Evolutionary conservation across 2,113 vertebrate genomes (phyloP).

Genomic region (Seriola rivoliana): DNA sequence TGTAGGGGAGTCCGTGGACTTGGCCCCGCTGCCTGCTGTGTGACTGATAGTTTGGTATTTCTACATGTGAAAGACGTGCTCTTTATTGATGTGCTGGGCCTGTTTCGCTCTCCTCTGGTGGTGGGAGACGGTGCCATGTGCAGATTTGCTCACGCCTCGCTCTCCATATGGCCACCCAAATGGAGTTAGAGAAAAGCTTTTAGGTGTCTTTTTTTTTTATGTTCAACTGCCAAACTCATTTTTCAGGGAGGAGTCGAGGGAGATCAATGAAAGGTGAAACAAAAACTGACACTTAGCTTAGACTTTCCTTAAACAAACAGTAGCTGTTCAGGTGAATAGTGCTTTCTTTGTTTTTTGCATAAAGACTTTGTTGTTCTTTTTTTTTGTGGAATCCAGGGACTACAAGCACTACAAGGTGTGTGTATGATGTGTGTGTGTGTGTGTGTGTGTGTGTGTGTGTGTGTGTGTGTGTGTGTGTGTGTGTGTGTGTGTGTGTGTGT

Average conservation of each 20-base stretch:
- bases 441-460: no score
- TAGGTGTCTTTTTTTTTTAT: not conserved
- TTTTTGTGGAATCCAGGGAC: not conserved
- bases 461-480: not conserved
- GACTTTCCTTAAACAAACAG: not conserved
- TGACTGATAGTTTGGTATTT: conserved; percentile 81
- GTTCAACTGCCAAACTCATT: not conserved
- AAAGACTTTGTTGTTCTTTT: conserved; percentile 2
- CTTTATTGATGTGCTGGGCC: conserved; percentile 71
- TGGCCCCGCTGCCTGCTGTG: conserved; percentile 70
- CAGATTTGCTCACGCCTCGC: conserved; percentile 35
- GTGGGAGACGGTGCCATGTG: conserved; percentile 57
- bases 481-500: not conserved
- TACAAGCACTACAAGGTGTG: not conserved
- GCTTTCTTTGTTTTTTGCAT: conserved; percentile 9
- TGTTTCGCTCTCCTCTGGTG: conserved; percentile 33
- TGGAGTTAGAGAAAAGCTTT: not conserved
- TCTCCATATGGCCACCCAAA: conserved; percentile 65
- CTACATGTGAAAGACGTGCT: conserved; percentile 68
- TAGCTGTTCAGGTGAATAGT: not conserved
- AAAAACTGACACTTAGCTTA: not conserved
- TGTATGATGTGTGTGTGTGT: not conserved
- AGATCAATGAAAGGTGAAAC: not conserved
- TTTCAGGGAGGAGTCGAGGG: not conserved
- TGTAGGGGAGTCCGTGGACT: conserved; percentile 27